These are phyloP conservation scores for Mycetomoellerius zeteki DNA, from an alignment of 1,140 invertebrate species.

Conservation along the genomic window DNA sequence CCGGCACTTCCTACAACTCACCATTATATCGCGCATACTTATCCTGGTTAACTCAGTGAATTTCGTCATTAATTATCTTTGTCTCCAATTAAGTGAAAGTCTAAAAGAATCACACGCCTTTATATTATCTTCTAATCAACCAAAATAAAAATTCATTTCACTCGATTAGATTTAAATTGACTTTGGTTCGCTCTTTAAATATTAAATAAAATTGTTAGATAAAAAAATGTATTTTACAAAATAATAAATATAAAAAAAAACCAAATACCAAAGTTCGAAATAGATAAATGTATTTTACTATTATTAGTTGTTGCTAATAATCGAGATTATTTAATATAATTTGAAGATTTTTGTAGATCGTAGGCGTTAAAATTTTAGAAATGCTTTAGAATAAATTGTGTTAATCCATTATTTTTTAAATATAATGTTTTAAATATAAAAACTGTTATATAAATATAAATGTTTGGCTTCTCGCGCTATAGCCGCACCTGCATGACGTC, in stretches of 20 bases:
- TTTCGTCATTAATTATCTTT: not conserved
- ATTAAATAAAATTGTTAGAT: not conserved
- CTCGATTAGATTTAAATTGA: not conserved
- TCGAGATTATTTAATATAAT: not conserved
- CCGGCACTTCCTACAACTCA: not conserved
- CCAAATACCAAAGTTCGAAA: too few species aligned
- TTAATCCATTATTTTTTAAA: not conserved
- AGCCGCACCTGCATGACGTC: slow-evolving; percentile 76
- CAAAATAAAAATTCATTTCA: not conserved
- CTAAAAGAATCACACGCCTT: not conserved
- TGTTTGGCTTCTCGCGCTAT: not conserved
- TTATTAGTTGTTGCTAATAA: not conserved
- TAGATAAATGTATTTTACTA: not conserved
- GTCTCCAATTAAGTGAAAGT: not conserved
- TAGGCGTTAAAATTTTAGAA: not conserved
- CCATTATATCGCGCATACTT: not conserved
- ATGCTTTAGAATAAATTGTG: not conserved
- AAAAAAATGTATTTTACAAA: too few species aligned
- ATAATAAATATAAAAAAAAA: too few species aligned
- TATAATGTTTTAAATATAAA: too few species aligned
- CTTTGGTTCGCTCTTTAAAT: not conserved
- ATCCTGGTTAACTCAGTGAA: not conserved
- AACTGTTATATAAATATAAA: not conserved
- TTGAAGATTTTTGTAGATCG: not conserved
- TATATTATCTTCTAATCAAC: not conserved